Base-by-base conservation (phyloP, 2,888 invertebrate species). In the Dastarcus helophoroides region DNA sequence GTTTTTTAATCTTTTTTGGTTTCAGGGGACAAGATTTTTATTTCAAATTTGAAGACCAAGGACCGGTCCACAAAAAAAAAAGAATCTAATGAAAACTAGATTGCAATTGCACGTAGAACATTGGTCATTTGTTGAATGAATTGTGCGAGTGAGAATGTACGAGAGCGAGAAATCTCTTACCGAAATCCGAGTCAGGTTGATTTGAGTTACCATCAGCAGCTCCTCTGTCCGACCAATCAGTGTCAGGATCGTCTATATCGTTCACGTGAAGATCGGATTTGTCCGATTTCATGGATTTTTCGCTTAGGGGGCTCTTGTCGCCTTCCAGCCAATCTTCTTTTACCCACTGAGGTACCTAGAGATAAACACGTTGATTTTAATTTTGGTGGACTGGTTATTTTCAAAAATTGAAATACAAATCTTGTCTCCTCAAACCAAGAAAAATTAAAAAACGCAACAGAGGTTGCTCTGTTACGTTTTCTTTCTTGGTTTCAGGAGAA, bases 141-240 rank as follows among this genome's bases (percentile, higher is more conserved):
- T 27, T 27, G 8, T 13, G 14, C 15, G 3, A 2, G 12, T 11
- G 38, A 32, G n/a, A n/a, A n/a, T n/a, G n/a, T n/a, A n/a, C n/a
- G 31, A 58, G n/a, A n/a, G n/a, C n/a, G n/a, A n/a, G n/a, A n/a
- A n/a, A n/a, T n/a, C n/a, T n/a, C 52, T 64, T 62, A 73, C 80
- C 80, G 54, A 84, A 84, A 57, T 85, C 85, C 36, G 84, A 84
- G 57, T 88, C 88, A 16, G 82, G 85, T 53, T 83, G 85, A 58
- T 80, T 81, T 9, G 86, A 86, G 40, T 83, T 79, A 2, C 88
- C 89, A 55, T 89, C 89, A 0, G 76, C 83, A 3, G 79, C 75
- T 3, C 81, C 82, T 12, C 83, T 65, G 50, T 81, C 79, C 28
- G 71, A 68, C 79, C 81, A 82, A 42, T 79, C 77, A 14, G 76